Evolutionary conservation across 2,113 vertebrate species (phyloP).

Genomic region (Oncorhynchus masou): DNA sequence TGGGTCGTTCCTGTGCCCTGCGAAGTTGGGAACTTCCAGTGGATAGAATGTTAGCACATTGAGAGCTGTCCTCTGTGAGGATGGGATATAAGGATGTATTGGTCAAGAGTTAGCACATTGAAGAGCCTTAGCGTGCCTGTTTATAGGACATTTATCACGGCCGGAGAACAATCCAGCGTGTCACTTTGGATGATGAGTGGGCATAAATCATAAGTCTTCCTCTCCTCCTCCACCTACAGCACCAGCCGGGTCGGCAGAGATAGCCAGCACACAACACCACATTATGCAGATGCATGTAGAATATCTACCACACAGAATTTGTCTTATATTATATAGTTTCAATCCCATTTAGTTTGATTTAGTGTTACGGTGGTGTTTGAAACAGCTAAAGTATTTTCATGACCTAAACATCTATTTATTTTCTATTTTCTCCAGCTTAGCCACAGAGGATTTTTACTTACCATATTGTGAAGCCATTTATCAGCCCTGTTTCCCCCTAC

Average conservation of each 20-base stretch:
- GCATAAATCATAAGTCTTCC: slow-evolving; percentile 64
- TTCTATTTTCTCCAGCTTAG: slow-evolving; percentile 9
- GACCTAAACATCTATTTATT: slow-evolving; percentile 6
- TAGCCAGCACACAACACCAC: slow-evolving; percentile 16
- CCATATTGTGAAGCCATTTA: slow-evolving; percentile 40
- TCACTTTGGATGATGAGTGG: slow-evolving; percentile 50
- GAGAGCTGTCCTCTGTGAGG: not conserved
- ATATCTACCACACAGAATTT: not conserved
- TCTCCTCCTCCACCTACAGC: slow-evolving; percentile 1
- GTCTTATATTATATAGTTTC: not conserved
- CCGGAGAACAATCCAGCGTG: slow-evolving; percentile 53
- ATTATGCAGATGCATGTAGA: not conserved
- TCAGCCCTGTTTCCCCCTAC: not conserved
- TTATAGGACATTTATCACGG: slow-evolving; percentile 68
- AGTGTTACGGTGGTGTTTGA: not conserved
- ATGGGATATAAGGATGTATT: slow-evolving; percentile 6
- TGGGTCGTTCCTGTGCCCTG: slow-evolving; percentile 1
- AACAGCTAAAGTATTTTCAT: not conserved
- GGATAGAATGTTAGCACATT: not conserved
- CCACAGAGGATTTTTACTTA: not conserved
- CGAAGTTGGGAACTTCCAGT: not conserved
- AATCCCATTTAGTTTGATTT: not conserved
- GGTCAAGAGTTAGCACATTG: slow-evolving; percentile 50
- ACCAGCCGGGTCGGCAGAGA: slow-evolving; percentile 39
- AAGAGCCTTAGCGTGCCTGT: slow-evolving; percentile 43